Percentiles rank a stretch among this genome's conserved stretches.
These are phyloP conservation scores for Mastacembelus armatus DNA, from an alignment of 2,797 vertebrate genomes.

Conservation along the genomic window DNA sequence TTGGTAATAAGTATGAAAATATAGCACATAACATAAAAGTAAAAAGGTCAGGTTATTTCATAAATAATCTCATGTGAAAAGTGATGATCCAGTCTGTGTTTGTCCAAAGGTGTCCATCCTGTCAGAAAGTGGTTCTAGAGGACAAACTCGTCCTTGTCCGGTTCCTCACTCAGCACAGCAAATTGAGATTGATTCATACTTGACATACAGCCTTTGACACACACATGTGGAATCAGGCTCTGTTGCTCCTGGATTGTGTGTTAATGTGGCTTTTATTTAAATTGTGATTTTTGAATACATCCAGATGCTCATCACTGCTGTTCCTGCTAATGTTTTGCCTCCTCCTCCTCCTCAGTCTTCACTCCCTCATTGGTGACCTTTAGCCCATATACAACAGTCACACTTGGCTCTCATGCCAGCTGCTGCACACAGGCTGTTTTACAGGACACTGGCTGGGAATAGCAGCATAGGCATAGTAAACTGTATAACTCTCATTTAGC, in stretches of 20 bases:
- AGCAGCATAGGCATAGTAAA: conserved; percentile 14
- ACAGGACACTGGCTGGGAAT: conserved; percentile 31
- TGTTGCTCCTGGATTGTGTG: neutral
- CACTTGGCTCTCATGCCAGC: conserved; percentile 66
- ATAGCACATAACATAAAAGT: too few relatives aligned
- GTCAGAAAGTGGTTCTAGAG: too few relatives aligned
- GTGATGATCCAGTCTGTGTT: conserved; percentile 1
- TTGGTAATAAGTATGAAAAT: too few relatives aligned
- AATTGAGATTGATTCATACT: too few relatives aligned
- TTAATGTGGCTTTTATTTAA: neutral
- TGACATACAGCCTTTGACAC: neutral
- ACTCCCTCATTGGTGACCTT: conserved; percentile 78
- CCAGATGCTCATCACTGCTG: conserved; percentile 2
- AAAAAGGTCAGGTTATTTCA: too few relatives aligned
- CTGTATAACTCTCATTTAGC: neutral
- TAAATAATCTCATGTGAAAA: neutral
- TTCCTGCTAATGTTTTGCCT: conserved; percentile 32
- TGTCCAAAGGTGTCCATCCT: too few relatives aligned
- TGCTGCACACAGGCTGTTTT: conserved; percentile 66
- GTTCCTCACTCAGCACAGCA: too few relatives aligned
- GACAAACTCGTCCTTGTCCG: conserved; percentile 28
- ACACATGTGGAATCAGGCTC: neutral
- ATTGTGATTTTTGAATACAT: neutral
- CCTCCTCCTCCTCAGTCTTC: conserved; percentile 12
- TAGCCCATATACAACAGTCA: conserved; percentile 71